Base-by-base conservation (phyloP, 1,140 invertebrate species). In the Trachymyrmex septentrionalis region DNA sequence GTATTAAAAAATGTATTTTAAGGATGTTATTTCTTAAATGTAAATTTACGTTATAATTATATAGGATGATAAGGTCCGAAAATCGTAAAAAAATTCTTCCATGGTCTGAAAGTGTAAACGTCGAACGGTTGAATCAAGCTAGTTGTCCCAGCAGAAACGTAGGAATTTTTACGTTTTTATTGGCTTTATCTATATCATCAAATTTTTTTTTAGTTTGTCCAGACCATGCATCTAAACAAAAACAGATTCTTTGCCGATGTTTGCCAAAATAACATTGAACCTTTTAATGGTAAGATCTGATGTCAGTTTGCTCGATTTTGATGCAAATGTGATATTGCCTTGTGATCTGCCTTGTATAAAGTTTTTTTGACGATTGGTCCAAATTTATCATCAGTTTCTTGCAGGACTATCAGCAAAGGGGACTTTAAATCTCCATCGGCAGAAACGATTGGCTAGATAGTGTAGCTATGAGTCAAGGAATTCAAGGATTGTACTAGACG, bases 241-340 rank as follows among this genome's bases (percentile, higher is more conserved):
- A 12, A 73, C 9, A 57, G 71, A 73, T 55, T 73, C 44, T 69
- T 81, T 9, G 19, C 21, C 19, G 5, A 24, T 38, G 3, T 69
- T 55, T n/a, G 78, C 14, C 10, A 71, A 69, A 16, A n/a, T 71
- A 10, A 50, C 16, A 1, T 67, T 1, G 2, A 69, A 59, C 30
- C 50, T 69, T n/a, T 19, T 59, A 57, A 38, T 59, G 7, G 21
- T 30, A 6, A 80, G 34, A 3, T 80, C 48, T 3, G 48, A 67
- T 27, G 61, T 55, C 10, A 80, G 44, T 48, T 80, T 80, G 12
- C 50, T 27, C 0, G 77, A 66, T 7, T 5, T 53, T 7, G 77
- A 80, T 16, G 78, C 27, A 4, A 53, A 55, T n/a, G 24, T 16
- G 6, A 66, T 80, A 66, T 80, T 80, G n/a, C n/a, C n/a, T n/a